Conservation (phyloP, 2,888 invertebrate species). For the Erebia epiphron region DNA sequence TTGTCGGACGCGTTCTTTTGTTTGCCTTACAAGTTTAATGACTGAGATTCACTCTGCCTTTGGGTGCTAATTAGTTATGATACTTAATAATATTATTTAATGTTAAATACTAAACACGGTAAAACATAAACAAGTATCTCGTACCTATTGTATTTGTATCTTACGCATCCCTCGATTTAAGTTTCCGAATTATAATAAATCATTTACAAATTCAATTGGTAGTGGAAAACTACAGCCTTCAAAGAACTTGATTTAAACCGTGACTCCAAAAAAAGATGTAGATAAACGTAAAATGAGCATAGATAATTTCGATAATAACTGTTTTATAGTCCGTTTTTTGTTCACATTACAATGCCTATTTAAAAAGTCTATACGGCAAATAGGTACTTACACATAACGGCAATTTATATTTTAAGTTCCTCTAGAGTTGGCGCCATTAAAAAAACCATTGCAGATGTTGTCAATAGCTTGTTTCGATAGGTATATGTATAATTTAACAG, state of each 20-base stretch:
- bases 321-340: not conserved
- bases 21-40: not conserved
- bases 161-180: not conserved
- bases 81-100: too few relatives aligned
- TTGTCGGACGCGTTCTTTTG: slow-evolving; percentile 2
- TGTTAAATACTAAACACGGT: too few relatives aligned
- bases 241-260: not conserved
- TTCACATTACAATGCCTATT: not conserved
- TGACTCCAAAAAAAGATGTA: not conserved
- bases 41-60: not conserved
- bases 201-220: not conserved
- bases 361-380: not conserved
- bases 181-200: not conserved
- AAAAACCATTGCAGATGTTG: not conserved
- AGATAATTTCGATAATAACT: not conserved
- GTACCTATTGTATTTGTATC: not conserved
- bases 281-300: not conserved
- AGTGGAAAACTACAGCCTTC: not conserved
- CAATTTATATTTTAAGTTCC: not conserved
- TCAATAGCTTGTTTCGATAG: too few relatives aligned
- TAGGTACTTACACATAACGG: not conserved
- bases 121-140: not conserved
- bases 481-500: too few relatives aligned
- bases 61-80: too few relatives aligned
- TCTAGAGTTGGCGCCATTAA: not conserved